Percentiles rank a stretch among this genome's conserved stretches.
These are phyloP conservation scores for Achatina immaculata DNA, from an alignment of 1,140 invertebrate genomes.

Conservation along the genomic window DNA sequence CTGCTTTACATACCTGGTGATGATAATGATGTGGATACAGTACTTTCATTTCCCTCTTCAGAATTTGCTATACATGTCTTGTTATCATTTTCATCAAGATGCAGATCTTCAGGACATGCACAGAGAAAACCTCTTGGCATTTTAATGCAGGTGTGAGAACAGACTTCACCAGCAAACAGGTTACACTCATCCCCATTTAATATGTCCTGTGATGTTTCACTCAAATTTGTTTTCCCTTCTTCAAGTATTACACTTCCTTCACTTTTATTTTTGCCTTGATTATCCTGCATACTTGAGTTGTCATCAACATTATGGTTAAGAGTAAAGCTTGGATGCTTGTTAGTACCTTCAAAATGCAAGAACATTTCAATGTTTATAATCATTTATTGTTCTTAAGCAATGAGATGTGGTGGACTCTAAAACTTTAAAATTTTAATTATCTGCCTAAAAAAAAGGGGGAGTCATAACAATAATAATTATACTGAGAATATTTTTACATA, in stretches of 20 bases:
- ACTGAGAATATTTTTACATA: too few relatives aligned
- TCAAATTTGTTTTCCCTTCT: neutral
- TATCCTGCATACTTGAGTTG: neutral
- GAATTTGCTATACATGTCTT: slow-evolving; percentile 53
- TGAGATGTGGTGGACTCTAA: too few relatives aligned
- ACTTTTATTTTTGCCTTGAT: neutral
- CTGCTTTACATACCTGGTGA: neutral
- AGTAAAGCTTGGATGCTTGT: neutral
- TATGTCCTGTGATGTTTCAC: slow-evolving; percentile 12
- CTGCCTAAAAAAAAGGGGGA: too few relatives aligned
- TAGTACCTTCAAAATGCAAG: neutral
- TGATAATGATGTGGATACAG: neutral
- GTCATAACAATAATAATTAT: too few relatives aligned
- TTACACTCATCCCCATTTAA: slow-evolving; percentile 96
- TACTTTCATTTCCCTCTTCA: neutral
- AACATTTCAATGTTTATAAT: too few relatives aligned
- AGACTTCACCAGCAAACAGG: slow-evolving; percentile 83
- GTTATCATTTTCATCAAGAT: slow-evolving; percentile 53
- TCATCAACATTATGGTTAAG: neutral
- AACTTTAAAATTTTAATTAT: too few relatives aligned
- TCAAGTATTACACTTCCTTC: neutral
- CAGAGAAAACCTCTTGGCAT: slow-evolving; percentile 84
- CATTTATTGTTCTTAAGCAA: too few relatives aligned
- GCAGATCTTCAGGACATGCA: slow-evolving; percentile 75
- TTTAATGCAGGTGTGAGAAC: slow-evolving; percentile 81